Evolutionary conservation across 2,113 vertebrate genomes (phyloP), one percentile per base, ranked within the genome.

Genomic region (Lagopus leucura): DNA sequence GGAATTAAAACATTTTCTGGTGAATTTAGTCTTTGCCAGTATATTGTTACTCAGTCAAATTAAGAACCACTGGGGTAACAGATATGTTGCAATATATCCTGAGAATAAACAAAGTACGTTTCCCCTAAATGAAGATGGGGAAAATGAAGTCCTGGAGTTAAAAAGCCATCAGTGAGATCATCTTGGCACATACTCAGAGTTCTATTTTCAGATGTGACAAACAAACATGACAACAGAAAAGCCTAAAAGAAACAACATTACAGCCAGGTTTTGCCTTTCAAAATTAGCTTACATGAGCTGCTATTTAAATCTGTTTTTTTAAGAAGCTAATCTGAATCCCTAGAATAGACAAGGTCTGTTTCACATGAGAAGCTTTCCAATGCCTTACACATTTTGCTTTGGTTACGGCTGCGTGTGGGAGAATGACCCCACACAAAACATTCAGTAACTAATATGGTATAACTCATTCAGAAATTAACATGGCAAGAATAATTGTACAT

Each of bases 401-500:
- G 28, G 42, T 32, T 15, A 38, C 74, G 5, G 24, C 13, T 78
- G 70, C 27, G 13, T 5, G 4, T 42, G 34, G 58, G n/a, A 3
- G 0, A 34, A 52, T 36, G 13, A 38, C 2, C 7, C 17, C 0
- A 2, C 19, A 61, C 17, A 76, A 57, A 65, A 32, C 19, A 81
- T 21, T 60, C 65, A 60, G 13, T 20, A 65, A 60, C 16, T 8
- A 90, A 55, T 6, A 55, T 0, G 12, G 43, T 7, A 54, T 57
- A 57, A 57, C 30, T 57, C 19, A 81, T 19, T 60, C 70, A 55
- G 13, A 25, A 57, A 65, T 13, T 8, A 90, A 55, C 7, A 52
- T 0, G 12, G 40, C 7, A 61, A 15, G 52, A 18, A 86, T 80
- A 74, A 58, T 1, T 28, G 3, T 21, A 25, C 3, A 9, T 19